Base-by-base conservation (phyloP, 2,888 invertebrate species). In the Agelastica alni region DNA sequence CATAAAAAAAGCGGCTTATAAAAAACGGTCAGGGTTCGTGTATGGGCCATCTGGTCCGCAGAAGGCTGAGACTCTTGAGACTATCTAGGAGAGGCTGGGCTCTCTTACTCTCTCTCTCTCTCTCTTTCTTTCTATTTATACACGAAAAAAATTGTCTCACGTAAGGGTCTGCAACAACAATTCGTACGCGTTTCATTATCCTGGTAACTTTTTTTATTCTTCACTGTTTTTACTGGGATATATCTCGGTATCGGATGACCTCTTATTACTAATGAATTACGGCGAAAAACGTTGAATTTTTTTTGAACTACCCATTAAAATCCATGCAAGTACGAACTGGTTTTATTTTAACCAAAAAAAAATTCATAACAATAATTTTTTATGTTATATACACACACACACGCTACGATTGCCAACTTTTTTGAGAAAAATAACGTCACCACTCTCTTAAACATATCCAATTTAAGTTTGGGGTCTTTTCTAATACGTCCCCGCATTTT, bases 1-100 rank as follows among this genome's bases (percentile, higher is more conserved):
- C 69, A 75, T 76, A 75, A 76, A 77, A 76, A 75, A 74, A 61
- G 58, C 66, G 65, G 76, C 75, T 76, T 76, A 55, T 58, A 76
- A 76, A 77, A 76, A 76, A 75, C 75, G 75, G 76, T 74, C 76
- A 75, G 75, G 75, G 74, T 68, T 67, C 67, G 67, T 39, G 37
- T 65, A 58, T 59, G 63, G 72, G 67, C 74, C 73, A 73, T 73
- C 73, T 73, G 74, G 72, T 69, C 68, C 63, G 66, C 73, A 73
- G 68, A 70, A 69, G 70, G 72, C 70, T 69, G 20, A 12, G 59
- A 64, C 69, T 71, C 72, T 73, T 66, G 70, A 71, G 71, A 71
- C 66, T 65, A 62, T 63, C 69, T 70, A 70, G 68, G 69, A 70
- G 70, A 71, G 70, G 69, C 67, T 67, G 69, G n/a, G n/a, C n/a